A percentile compares a stretch with the other conserved stretches of the same genome.
Evolutionary conservation across 2,113 vertebrate genomes (phyloP).

Genomic region (Oncorhynchus nerka): DNA sequence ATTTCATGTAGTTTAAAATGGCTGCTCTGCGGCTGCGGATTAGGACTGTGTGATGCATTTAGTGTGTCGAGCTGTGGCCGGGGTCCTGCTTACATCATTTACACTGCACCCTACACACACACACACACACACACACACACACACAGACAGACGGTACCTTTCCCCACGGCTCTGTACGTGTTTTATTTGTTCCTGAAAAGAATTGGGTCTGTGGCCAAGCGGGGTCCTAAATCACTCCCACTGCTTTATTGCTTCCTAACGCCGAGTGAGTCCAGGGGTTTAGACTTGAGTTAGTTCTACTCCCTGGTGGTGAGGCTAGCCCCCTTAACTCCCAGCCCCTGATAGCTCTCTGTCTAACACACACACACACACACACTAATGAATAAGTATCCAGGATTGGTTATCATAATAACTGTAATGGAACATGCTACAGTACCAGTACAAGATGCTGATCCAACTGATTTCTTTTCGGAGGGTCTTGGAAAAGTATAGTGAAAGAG

Average conservation of each 20-base stretch:
- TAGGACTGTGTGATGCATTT: constrained; percentile 31
- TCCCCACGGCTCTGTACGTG: constrained; percentile 25
- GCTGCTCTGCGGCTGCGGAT: constrained; percentile 36
- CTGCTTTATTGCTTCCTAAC: constrained; percentile 59
- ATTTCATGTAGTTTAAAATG: constrained; percentile 42
- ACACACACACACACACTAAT: constrained; percentile 26
- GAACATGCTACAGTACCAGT: constrained; percentile 31
- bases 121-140: no score
- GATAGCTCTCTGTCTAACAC: constrained; percentile 38
- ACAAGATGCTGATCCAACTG: constrained; percentile 40
- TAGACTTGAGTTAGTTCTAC: constrained; percentile 15
- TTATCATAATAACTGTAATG: constrained; percentile 62
- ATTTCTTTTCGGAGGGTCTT: constrained; percentile 38
- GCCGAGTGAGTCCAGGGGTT: constrained; percentile 47
- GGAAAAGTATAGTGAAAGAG: constrained; percentile 11
- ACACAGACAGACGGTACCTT: constrained; percentile 14
- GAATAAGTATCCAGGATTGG: constrained; percentile 36
- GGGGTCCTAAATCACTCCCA: constrained; percentile 56
- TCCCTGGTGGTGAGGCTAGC: constrained; percentile 48
- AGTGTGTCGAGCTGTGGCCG: constrained; percentile 16
- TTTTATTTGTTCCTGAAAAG: constrained; percentile 39
- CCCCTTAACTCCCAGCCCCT: constrained; percentile 12
- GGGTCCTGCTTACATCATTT: constrained; percentile 37
- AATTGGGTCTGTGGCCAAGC: constrained; percentile 40
- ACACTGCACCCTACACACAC: constrained; percentile 3